Base-by-base conservation (phyloP, 2,797 vertebrate species). In the Fratercula arctica region DNA sequence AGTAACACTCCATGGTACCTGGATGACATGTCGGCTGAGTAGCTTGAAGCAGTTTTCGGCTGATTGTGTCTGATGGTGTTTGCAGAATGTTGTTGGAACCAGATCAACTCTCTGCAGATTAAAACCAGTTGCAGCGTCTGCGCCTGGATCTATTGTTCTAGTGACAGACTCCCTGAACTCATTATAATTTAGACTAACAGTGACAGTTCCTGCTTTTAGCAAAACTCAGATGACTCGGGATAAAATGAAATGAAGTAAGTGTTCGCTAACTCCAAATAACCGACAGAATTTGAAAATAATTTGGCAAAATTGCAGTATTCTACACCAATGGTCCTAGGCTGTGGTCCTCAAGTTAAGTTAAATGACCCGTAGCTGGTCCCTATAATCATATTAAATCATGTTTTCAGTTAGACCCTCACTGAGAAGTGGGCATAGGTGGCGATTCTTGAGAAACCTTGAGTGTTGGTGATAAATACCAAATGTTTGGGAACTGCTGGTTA, bases 31-130 rank as follows among this genome's bases (percentile, higher is more conserved):
- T 95, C 94, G 95, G 89, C 87, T 89, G 76, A 91, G 89, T 97
- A 90, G 96, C 97, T 97, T 85, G 83, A 93, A 95, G 95, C 97
- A 37, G 80, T 95, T 83, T 94, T 93, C 50, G 13, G 68, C 87
- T 96, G 95, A 90, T 96, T 96, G 91, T 94, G 96, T 97, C 95
- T 96, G 95, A 85, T 96, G 89, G 48, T 94, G 67, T 94, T 90
- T 95, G 61, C 76, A 74, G 59, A 92, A 66, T 79, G 29, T 74
- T 95, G 66, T 56, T 94, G 90, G 87, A 95, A 89, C 43, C 63
- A 69, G 81, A 87, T 94, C 91, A 95, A 61, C 94, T 90, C 89
- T 70, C 92, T 92, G 85, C 90, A 96, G 81, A 94, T 83, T 93
- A 96, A 93, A 97, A 96, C 89, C 85, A 92, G 91, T 64, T 95